phyloP scores from a whole-genome alignment of 2,797 vertebrate species.

The Acropternis orthonyx region DNA sequence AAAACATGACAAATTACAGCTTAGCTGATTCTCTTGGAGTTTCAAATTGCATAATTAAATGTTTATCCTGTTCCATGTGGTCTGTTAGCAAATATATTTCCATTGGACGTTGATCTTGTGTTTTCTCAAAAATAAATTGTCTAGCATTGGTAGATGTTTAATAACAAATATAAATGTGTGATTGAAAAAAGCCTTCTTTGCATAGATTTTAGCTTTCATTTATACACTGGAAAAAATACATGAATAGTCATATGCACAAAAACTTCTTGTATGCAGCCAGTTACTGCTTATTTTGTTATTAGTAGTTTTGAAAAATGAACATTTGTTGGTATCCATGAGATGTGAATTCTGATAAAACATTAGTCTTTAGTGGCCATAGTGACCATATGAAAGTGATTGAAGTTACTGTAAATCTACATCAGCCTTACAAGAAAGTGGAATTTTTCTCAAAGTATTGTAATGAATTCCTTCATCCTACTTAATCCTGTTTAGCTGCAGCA shows the following conservation, averaged over 20 bases:
- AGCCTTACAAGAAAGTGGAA: neutral
- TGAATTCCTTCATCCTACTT: neutral
- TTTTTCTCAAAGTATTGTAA: neutral
- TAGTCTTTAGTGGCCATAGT: neutral
- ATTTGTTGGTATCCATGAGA: neutral
- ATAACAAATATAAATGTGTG: neutral
- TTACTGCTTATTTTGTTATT: neutral
- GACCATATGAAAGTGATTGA: neutral
- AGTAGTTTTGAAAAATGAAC: neutral
- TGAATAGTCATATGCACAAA: neutral
- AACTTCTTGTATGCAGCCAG: neutral
- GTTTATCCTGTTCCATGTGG: constrained; percentile 4
- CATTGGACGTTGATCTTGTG: neutral
- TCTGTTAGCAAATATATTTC: constrained; percentile 30
- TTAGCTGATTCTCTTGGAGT: neutral
- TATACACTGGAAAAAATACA: neutral
- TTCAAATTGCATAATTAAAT: constrained; percentile 12
- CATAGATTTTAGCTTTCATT: neutral
- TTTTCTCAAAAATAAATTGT: constrained; percentile 2
- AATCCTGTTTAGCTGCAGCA: neutral
- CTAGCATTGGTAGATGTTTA: neutral
- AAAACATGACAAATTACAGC: neutral
- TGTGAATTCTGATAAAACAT: neutral
- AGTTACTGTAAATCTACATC: neutral
- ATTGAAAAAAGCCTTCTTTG: neutral